phyloP scores from a whole-genome alignment of 30 jellyfish, hydroid and myxozoan species.

The Aurelia sp. region DNA sequence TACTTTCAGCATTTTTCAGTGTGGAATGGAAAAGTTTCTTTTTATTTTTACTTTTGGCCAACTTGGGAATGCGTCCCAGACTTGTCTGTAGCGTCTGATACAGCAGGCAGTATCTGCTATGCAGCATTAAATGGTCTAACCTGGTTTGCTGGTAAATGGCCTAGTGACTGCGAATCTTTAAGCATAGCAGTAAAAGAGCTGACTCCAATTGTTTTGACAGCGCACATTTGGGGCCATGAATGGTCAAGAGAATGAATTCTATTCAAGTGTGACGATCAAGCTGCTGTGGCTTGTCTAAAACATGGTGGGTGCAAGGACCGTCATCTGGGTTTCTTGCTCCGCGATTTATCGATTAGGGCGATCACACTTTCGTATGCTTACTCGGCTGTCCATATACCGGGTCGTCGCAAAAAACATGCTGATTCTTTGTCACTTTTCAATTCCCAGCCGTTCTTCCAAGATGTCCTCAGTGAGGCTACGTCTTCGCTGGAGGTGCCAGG shows the following conservation, averaged over 20 bases:
- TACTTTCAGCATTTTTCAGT: too few relatives aligned
- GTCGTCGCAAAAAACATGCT: slow-evolving; percentile 19
- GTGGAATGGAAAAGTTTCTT: slow-evolving; percentile 74
- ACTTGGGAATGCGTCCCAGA: neutral
- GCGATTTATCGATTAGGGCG: slow-evolving; percentile 10
- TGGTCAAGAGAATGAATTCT: slow-evolving; percentile 21
- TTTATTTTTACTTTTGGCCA: slow-evolving; percentile 3
- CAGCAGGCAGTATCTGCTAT: slow-evolving; percentile 38
- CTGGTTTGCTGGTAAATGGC: slow-evolving; percentile 41
- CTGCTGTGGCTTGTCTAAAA: slow-evolving; percentile 4
- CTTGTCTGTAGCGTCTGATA: neutral
- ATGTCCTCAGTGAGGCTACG: slow-evolving; percentile 1
- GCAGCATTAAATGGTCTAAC: slow-evolving; percentile 9
- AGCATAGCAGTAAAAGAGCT: slow-evolving; percentile 53
- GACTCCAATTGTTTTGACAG: slow-evolving; percentile 46
- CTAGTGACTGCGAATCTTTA: neutral
- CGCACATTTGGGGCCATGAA: slow-evolving; percentile 34
- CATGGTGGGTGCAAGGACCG: slow-evolving; percentile 35
- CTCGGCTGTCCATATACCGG: slow-evolving; percentile 31
- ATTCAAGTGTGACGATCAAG: slow-evolving; percentile 27
- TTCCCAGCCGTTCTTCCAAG: slow-evolving; percentile 5
- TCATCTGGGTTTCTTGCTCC: slow-evolving; percentile 34
- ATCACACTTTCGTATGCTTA: slow-evolving; percentile 1
- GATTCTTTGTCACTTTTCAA: slow-evolving; percentile 33
- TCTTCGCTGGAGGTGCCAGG: too few relatives aligned